A percentile compares a stretch with the other conserved stretches of the same genome.
Evolutionary conservation across 2,113 vertebrate genomes (phyloP).

Genomic region (Malurus alboscapulatus): DNA sequence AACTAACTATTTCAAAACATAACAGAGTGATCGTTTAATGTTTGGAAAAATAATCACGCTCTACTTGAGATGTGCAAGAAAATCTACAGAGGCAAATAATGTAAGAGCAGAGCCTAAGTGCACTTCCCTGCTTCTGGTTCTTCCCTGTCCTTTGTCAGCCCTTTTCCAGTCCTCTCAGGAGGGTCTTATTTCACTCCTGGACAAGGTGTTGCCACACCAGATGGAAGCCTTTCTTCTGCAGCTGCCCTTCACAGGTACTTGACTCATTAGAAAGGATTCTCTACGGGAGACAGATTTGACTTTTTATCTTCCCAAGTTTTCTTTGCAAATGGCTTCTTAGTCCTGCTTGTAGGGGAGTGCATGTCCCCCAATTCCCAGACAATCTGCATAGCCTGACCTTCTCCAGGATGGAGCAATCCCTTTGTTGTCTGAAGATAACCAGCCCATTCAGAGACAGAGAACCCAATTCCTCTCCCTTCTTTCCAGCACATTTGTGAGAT

Average conservation of each 20-base stretch:
- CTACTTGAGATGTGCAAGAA: neutral
- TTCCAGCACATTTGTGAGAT: neutral
- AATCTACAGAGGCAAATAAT: neutral
- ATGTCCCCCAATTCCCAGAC: neutral
- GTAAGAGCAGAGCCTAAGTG: neutral
- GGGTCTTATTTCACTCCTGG: neutral
- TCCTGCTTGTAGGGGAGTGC: neutral
- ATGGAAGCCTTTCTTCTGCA: neutral
- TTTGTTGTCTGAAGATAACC: neutral
- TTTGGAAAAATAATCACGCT: neutral
- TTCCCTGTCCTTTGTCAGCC: neutral
- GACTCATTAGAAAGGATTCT: neutral
- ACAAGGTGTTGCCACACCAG: neutral
- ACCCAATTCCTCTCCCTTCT: neutral
- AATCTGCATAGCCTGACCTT: neutral
- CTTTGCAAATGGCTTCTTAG: neutral
- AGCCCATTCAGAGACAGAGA: neutral
- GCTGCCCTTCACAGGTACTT: neutral
- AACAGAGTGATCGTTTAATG: accelerated
- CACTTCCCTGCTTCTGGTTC: neutral
- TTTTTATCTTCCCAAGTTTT: neutral
- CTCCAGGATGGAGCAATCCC: neutral
- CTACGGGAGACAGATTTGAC: neutral
- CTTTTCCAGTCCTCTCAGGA: neutral
- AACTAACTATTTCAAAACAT: neutral